These are phyloP conservation scores for Philopedon plagiatum DNA, from an alignment of 2,888 invertebrate genomes.

Conservation along the genomic window DNA sequence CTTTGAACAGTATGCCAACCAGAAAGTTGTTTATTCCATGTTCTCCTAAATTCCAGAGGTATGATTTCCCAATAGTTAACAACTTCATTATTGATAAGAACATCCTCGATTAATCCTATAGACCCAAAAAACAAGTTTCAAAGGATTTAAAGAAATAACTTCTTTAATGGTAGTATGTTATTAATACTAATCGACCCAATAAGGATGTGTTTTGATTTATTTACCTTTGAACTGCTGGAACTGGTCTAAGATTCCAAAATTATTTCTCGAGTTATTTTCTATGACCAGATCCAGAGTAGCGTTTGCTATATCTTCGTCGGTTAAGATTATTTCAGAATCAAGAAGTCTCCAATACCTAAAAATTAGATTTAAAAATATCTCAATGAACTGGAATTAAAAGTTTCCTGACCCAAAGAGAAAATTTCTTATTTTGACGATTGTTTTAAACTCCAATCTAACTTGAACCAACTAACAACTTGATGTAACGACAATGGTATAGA, in stretches of 20 bases:
- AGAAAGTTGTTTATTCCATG: conserved; percentile 63
- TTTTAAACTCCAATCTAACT: too few relatives aligned
- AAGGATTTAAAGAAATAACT: too few relatives aligned
- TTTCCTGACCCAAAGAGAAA: too few relatives aligned
- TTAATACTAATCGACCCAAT: too few relatives aligned
- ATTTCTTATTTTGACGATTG: too few relatives aligned
- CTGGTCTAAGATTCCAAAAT: conserved; percentile 68
- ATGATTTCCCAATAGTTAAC: conserved; percentile 66
- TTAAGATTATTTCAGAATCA: conserved; percentile 58
- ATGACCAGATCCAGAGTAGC: conserved; percentile 68
- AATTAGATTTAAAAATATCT: too few relatives aligned
- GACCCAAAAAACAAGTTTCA: too few relatives aligned
- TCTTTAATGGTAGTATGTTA: too few relatives aligned
- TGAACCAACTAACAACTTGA: too few relatives aligned
- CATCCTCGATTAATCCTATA: conserved; percentile 65
- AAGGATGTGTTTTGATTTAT: too few relatives aligned
- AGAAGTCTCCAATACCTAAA: conserved; percentile 53
- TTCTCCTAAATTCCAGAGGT: conserved; percentile 70
- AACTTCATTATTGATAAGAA: conserved; percentile 64
- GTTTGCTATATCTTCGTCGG: conserved; percentile 50
- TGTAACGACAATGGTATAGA: too few relatives aligned
- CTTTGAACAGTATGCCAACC: conserved; percentile 78
- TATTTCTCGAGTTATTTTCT: conserved; percentile 89
- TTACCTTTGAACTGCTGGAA: conserved; percentile 65
- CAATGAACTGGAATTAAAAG: too few relatives aligned